Evolutionary conservation across 2,113 vertebrate genomes (phyloP), one percentile per base, ranked within the genome.

Genomic region (Grallaria varia): DNA sequence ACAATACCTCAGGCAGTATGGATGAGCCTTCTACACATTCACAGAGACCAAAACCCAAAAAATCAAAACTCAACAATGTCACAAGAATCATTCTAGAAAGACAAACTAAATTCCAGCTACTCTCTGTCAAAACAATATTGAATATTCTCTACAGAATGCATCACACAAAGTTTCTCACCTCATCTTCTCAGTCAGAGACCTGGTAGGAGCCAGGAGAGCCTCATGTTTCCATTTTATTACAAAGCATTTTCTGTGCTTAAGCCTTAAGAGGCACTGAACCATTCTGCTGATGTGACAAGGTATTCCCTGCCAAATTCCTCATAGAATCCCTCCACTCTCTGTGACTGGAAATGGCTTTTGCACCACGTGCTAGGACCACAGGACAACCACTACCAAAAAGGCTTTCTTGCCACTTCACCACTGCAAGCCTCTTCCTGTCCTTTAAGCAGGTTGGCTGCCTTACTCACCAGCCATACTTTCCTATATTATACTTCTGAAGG

Each of bases 381-480:
- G 75, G 52, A 78, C 42, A 75, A 50, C 22, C 55, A 76, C 20
- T 31, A 62, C 33, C 27, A n/a, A 78, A 78, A 78, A 73, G 37
- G 31, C 25, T 92, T 64, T 73, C 56, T 47, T 76, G 49, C 40
- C 37, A 75, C 45, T 79, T 69, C n/a, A 62, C 45, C 21, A 14
- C 42, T 44, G 49, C 94, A 94, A 95, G 94, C 69, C 87, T 60
- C 74, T 37, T 87, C 91, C 56, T 2, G 89, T 86, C 35, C 60
- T 52, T 60, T 17, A 17, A 27, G 82, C 75, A 80, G 24, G 2
- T 4, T 19, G 63, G 25, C 62, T 81, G 87, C 71, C 87, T 96
- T 94, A 91, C 73, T 96, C 87, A 93, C 42, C 69, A 82, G 71
- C 84, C 56, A 60, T 78, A 49, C 52, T 73, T 89, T 69, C 47